Conservation (phyloP, 1,140 invertebrate genomes). For the Coptotermes formosanus region DNA sequence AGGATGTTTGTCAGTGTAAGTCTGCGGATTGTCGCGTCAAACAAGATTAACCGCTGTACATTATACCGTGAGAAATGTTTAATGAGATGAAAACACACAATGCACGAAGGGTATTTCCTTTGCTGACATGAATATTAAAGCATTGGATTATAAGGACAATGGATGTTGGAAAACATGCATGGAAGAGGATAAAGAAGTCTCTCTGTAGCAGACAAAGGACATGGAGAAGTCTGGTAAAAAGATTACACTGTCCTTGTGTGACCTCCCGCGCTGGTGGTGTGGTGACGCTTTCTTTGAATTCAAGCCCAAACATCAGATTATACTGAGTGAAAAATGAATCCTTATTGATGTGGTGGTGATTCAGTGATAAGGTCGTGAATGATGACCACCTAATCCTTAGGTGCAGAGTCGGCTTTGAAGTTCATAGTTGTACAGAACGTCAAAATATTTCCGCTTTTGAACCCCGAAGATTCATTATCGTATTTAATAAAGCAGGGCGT, state of each 20-base stretch:
- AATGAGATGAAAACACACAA: not conserved
- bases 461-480: no score
- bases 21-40: not conserved
- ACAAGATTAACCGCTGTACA: not conserved
- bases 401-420: no score
- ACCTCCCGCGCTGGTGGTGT: not conserved
- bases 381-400: no score
- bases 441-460: no score
- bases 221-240: not conserved
- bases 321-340: no score
- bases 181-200: constrained; percentile 15
- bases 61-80: not conserved
- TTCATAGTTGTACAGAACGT: no score
- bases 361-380: no score
- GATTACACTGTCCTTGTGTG: not conserved
- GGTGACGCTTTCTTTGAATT: not conserved
- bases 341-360: not conserved
- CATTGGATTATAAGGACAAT: not conserved
- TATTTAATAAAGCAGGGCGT: no score
- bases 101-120: not conserved
- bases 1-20: no score
- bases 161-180: not conserved
- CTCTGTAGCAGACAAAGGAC: not conserved
- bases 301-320: not conserved
- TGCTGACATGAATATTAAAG: not conserved